Evolutionary conservation across 2,888 invertebrate genomes (phyloP).

Genomic region (Acanthococcus lagerstroemiae): DNA sequence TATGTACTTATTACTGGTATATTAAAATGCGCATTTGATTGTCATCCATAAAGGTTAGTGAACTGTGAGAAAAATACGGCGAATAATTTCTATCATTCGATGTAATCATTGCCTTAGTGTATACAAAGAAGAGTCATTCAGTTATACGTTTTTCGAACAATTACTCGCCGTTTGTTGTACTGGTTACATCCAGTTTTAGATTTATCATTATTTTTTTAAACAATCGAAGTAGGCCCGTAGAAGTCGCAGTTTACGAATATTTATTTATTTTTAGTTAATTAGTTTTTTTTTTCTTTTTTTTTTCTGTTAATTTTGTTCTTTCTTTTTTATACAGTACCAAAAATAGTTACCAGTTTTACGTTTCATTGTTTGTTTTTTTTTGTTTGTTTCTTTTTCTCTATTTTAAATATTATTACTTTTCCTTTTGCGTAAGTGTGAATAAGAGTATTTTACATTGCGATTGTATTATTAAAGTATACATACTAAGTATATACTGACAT

Average conservation of each 20-base stretch:
- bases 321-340: constrained; percentile 6
- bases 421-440: background rate
- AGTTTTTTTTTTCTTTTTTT: constrained; percentile 1
- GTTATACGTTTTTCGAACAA: no score
- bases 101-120: no score
- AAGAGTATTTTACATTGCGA: background rate
- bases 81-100: no score
- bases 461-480: background rate
- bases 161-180: background rate
- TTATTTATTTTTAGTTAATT: background rate
- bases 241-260: background rate
- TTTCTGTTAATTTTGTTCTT: background rate
- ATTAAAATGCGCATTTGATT: no score
- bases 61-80: no score
- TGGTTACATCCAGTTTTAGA: background rate
- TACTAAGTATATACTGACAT: no score
- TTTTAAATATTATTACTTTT: background rate
- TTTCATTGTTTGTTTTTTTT: background rate
- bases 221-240: background rate
- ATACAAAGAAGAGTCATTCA: no score
- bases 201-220: background rate
- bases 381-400: background rate
- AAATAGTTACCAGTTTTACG: constrained; percentile 28
- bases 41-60: no score
- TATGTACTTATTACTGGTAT: no score